Conservation (phyloP, 2,888 invertebrate species). For the Podabrus alpinus region DNA sequence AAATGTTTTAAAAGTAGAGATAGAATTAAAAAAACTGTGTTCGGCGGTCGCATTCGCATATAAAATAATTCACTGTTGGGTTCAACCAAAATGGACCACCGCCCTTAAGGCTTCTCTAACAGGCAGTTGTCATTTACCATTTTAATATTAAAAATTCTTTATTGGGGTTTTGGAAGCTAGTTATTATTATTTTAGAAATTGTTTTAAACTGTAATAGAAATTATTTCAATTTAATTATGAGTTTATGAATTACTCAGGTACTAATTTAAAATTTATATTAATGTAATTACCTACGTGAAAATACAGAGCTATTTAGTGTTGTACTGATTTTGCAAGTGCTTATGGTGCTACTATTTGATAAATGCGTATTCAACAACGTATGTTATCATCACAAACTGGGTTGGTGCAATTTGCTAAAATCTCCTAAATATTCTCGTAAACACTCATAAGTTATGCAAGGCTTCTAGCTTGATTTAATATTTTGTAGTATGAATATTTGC, state of each 20-base stretch:
- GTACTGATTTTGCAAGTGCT: background rate
- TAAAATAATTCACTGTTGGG: background rate
- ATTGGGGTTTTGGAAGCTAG: too few relatives aligned
- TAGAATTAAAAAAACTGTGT: background rate
- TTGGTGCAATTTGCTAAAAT: slow-evolving; percentile 10
- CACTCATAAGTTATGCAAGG: slow-evolving; percentile 6
- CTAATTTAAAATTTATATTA: background rate
- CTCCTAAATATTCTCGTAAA: slow-evolving; percentile 9
- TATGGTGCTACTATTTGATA: background rate
- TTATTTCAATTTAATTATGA: too few relatives aligned
- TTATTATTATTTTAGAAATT: too few relatives aligned
- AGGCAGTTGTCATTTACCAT: background rate
- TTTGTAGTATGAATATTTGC: background rate
- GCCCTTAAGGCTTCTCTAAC: background rate
- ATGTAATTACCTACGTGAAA: background rate
- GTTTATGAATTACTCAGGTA: too few relatives aligned
- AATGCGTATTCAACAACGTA: background rate
- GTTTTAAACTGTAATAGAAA: too few relatives aligned
- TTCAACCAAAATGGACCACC: background rate
- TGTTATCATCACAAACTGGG: background rate
- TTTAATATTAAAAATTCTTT: too few relatives aligned
- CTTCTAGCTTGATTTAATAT: background rate
- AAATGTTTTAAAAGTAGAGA: background rate
- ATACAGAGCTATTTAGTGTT: background rate
- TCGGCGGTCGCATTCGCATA: background rate